Evolutionary conservation across 2,113 vertebrate genomes (phyloP).

Genomic region (Galbula dea): DNA sequence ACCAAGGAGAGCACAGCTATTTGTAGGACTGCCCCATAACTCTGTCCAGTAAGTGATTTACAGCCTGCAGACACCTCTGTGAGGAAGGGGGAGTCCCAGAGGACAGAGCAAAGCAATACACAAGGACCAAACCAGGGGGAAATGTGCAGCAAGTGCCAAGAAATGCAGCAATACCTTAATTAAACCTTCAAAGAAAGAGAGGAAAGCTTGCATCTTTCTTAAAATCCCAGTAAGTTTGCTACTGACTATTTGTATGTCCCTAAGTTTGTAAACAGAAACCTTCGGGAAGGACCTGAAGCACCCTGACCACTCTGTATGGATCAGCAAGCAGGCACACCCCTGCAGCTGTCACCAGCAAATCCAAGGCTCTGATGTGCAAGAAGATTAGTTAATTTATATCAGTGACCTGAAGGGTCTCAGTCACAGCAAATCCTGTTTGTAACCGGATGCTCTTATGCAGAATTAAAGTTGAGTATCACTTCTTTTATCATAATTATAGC

Average conservation of each 20-base stretch:
- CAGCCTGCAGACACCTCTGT: rapidly evolving
- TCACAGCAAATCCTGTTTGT: background rate
- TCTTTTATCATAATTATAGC: background rate
- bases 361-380: background rate
- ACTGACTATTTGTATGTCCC: too few relatives aligned
- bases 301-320: rapidly evolving
- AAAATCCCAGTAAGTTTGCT: background rate
- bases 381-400: background rate
- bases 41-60: rapidly evolving
- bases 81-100: background rate
- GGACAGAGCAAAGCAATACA: background rate
- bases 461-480: background rate
- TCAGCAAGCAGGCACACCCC: background rate
- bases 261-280: background rate
- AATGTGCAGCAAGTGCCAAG: background rate
- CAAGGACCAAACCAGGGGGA: background rate
- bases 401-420: background rate
- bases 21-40: background rate
- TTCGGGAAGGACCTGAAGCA: rapidly evolving
- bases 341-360: rapidly evolving
- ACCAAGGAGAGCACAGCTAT: rapidly evolving
- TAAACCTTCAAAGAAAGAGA: background rate
- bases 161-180: rapidly evolving
- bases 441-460: background rate
- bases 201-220: too few relatives aligned